Evolutionary conservation across 2,888 invertebrate species (phyloP).

Genomic region (Tenthredo mesomela): DNA sequence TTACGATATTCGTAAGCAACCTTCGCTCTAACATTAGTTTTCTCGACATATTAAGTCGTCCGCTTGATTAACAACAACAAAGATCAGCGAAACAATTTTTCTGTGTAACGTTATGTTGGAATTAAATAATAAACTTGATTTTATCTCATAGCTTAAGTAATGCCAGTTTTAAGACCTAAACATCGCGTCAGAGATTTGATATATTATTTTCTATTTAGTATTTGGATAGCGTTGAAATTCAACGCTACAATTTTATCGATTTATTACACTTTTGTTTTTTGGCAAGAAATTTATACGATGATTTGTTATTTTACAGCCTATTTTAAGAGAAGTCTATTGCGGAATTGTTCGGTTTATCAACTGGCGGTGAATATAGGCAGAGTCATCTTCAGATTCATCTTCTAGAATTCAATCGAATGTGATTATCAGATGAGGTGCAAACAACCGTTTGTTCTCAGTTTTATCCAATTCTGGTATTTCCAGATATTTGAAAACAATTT

Average conservation of each 20-base stretch:
- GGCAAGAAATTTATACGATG: background rate
- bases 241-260: background rate
- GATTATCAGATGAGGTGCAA: constrained; percentile 2
- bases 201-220: background rate
- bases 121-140: background rate
- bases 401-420: background rate
- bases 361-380: background rate
- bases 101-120: background rate
- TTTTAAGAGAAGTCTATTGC: background rate
- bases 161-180: too few species aligned
- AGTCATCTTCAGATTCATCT: background rate
- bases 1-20: background rate
- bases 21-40: background rate
- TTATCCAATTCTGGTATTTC: background rate
- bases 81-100: background rate
- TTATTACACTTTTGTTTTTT: background rate
- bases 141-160: background rate
- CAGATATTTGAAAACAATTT: background rate
- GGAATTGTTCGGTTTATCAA: background rate
- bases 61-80: background rate
- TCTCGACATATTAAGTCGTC: background rate
- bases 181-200: background rate
- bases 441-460: background rate
- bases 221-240: background rate
- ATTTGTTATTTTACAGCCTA: constrained; percentile 23